Evolutionary conservation across 2,113 vertebrate species (phyloP).

Genomic region (Tragelaphus strepsiceros): DNA sequence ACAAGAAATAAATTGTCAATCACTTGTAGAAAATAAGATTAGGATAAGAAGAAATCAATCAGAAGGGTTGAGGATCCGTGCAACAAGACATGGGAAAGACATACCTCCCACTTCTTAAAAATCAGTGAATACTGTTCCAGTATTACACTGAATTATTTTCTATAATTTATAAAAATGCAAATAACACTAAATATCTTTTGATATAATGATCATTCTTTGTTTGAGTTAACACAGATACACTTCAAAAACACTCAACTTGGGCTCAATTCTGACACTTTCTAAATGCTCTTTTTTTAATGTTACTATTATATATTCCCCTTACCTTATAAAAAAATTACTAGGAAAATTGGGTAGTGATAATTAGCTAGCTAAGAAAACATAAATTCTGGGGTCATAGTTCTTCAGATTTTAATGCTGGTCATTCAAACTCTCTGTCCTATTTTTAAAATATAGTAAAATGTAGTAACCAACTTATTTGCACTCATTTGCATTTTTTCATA

Average conservation of each 20-base stretch:
- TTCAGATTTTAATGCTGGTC: background rate
- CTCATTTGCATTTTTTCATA: background rate
- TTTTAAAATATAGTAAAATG: slow-evolving; percentile 42
- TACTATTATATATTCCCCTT: background rate
- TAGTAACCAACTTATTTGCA: background rate
- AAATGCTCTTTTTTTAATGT: slow-evolving; percentile 5
- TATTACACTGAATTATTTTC: background rate
- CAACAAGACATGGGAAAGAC: background rate
- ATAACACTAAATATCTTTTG: slow-evolving; percentile 12
- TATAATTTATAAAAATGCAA: slow-evolving; percentile 15
- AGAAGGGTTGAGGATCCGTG: background rate
- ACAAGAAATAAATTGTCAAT: background rate
- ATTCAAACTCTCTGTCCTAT: background rate
- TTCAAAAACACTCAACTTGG: background rate
- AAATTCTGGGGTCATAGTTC: background rate
- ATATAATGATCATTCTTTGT: background rate
- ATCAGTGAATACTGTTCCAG: background rate
- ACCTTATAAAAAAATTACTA: background rate
- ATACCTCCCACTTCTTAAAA: background rate
- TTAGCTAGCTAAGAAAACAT: slow-evolving; percentile 30
- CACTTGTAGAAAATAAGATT: slow-evolving; percentile 1
- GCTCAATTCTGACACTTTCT: slow-evolving; percentile 23
- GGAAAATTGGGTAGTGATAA: background rate
- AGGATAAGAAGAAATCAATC: background rate
- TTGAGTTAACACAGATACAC: background rate